A percentile compares a stretch with the other conserved stretches of the same genome.
phyloP scores from a whole-genome alignment of 1,140 invertebrate genomes.

The Drosophila malerkotliana region DNA sequence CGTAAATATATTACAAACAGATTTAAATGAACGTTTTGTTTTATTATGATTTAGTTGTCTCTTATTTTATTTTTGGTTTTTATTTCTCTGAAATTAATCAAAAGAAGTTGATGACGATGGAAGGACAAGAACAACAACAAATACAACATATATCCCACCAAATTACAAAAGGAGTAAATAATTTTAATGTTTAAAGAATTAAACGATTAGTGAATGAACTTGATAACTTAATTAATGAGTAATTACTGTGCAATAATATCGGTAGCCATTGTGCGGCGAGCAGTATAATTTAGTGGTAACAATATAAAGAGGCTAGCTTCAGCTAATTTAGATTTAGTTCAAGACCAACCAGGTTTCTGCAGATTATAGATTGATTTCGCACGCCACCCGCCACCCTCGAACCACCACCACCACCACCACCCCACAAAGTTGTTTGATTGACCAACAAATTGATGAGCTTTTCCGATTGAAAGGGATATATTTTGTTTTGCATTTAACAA shows the following conservation, averaged over 20 bases:
- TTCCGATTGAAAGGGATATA: constrained; percentile 63
- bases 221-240: constrained; percentile 16
- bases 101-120: constrained; percentile 45
- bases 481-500: constrained; percentile 80
- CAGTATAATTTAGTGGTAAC: constrained; percentile 39
- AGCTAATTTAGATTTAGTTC: constrained; percentile 63
- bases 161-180: constrained; percentile 66
- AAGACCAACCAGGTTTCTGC: constrained; percentile 71
- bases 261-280: constrained; percentile 38
- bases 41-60: constrained; percentile 7
- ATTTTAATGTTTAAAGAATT: constrained; percentile 45
- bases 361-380: constrained; percentile 56
- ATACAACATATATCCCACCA: constrained; percentile 81
- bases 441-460: constrained; percentile 75
- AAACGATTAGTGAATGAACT: constrained; percentile 25
- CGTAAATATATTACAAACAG: constrained; percentile 63
- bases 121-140: constrained; percentile 49
- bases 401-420: constrained; percentile 8
- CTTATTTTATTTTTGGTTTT: constrained; percentile 7
- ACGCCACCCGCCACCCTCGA: constrained; percentile 14
- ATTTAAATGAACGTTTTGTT: constrained; percentile 35
- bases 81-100: constrained; percentile 44
- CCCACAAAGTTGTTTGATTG: constrained; percentile 34
- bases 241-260: constrained; percentile 28
- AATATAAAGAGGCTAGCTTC: constrained; percentile 44